Evolutionary conservation across 2,797 vertebrate species (phyloP).

Genomic region (Valencia hispanica): DNA sequence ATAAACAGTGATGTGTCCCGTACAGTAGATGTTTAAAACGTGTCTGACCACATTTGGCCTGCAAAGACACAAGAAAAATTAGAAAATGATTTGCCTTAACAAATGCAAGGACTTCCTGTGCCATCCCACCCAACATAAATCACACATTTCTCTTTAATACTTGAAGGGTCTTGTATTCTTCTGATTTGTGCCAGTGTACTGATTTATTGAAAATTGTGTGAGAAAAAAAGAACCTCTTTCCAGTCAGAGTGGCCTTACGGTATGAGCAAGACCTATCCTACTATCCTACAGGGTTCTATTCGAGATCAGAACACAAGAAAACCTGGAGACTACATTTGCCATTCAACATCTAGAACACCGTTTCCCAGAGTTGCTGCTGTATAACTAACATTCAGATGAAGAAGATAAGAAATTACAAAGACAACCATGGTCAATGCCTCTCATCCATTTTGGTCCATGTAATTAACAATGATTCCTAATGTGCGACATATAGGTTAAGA

Average conservation of each 20-base stretch:
- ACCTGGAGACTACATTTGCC: conserved; percentile 5
- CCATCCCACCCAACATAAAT: conserved; percentile 3
- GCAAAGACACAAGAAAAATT: too few relatives aligned
- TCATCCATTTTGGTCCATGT: conserved; percentile 12
- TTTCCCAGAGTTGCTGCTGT: conserved; percentile 11
- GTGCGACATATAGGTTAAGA: conserved; percentile 73
- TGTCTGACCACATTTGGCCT: too few relatives aligned
- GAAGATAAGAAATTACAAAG: conserved; percentile 37
- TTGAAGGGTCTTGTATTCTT: conserved; percentile 30
- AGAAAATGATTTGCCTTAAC: background rate
- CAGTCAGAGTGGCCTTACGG: conserved; percentile 22
- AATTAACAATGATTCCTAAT: conserved; percentile 19
- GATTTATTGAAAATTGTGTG: conserved; percentile 43
- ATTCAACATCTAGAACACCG: conserved; percentile 20
- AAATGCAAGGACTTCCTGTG: conserved; percentile 21
- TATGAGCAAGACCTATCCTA: conserved; percentile 26
- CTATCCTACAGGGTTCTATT: conserved; percentile 11
- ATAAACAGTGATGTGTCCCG: too few relatives aligned
- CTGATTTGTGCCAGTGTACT: conserved; percentile 18
- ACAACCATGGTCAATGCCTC: conserved; percentile 23
- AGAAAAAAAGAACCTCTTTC: background rate
- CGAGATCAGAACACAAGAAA: conserved; percentile 20
- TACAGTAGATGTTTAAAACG: background rate
- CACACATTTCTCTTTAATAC: conserved; percentile 27
- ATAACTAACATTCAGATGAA: conserved; percentile 33